Base-by-base conservation (phyloP, 92 coral and sea anemone genomes). In the Porites cylindrica region DNA sequence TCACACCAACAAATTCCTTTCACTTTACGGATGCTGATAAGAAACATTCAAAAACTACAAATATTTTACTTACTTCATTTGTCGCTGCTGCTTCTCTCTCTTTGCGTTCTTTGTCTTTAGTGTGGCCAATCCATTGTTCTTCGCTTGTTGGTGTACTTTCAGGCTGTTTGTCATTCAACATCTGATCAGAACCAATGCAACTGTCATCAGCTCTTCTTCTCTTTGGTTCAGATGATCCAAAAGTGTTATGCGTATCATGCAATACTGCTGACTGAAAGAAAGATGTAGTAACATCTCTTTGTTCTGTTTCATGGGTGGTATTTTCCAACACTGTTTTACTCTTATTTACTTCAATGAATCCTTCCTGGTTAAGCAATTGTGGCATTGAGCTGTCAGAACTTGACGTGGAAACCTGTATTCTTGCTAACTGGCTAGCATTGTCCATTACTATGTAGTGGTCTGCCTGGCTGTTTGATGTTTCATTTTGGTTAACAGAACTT, bases 181-280 rank as follows among this genome's bases (percentile, higher is more conserved):
- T n/a, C 17, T 26, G 52, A 14, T 65, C 6, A 7, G 29, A 6
- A 14, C 14, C 14, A 56, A 18, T 82, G 16, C 17, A 16, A 51
- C 60, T 47, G 13, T 83, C 80, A 60, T 50, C 80, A 73, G n/a
- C 17, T 66, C 72, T 73, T 52, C 62, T 72, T 21, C 66, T 32
- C 32, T 83, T 83, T 26, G 80, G 74, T 12, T 63, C 63, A 60
- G 72, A 83, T 59, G 53, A 4, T 6, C 68, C 69, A 10, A 60
- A 14, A 65, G 61, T 21, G 14, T 79, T n/a, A 7, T 3, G 12
- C 1, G 1, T 66, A 23, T 52, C 21, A 13, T 8, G 24, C 16
- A 38, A 18, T 20, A 51, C 58, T 20, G 17, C 50, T 3, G 16
- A 29, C 12, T 70, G 76, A 51, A 0, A 23, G 17, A 23, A 24